Evolutionary conservation across 2,888 invertebrate species (phyloP), one percentile per base, ranked within the genome.

Genomic region (Metellina segmentata): DNA sequence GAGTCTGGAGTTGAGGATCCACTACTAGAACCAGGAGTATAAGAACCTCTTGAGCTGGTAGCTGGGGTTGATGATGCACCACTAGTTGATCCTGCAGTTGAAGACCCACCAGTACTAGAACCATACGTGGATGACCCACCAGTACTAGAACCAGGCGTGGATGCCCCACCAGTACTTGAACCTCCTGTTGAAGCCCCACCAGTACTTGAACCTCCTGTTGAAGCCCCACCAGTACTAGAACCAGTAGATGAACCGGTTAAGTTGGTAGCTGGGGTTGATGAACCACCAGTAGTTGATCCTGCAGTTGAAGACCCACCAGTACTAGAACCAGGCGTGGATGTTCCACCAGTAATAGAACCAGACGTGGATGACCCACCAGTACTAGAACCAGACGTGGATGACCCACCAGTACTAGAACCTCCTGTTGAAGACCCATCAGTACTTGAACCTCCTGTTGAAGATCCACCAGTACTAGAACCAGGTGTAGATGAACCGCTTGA

Each of bases 261-360:
- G 53, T 11, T 19, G 13, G 53, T n/a, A 9, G 13, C 61, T 13
- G 53, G 11, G 5, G 34, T 53, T 19, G 79, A 79, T 19, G 79
- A 78, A 0, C 77, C 77, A 7, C 51, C 52, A 19, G 77, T 19
- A 7, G 0, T 52, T 52, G 77, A 78, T 19, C n/a, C 51, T 52
- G 77, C n/a, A 9, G 77, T 9, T 9, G 77, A 51, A 8, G 77
- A 78, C 0, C 78, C 78, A 53, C 78, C 78, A 7, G 78, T 78
- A 52, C 19, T 52, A 19, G 78, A 52, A 52, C 51, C 78, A 19
- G 13, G 9, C 7, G 61, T 61, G 6, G 61, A 61, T 4, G 61
- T 16, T 16, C 77, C 49, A 7, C 77, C 75, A 49, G 78, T 19
- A 11, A 16, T 78, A 16, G 78, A 78, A 51, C 7, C 16, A 16